Percentiles rank a stretch among this genome's conserved stretches.
Evolutionary conservation across 2,113 vertebrate genomes (phyloP).

Genomic region (Lasiurus borealis): DNA sequence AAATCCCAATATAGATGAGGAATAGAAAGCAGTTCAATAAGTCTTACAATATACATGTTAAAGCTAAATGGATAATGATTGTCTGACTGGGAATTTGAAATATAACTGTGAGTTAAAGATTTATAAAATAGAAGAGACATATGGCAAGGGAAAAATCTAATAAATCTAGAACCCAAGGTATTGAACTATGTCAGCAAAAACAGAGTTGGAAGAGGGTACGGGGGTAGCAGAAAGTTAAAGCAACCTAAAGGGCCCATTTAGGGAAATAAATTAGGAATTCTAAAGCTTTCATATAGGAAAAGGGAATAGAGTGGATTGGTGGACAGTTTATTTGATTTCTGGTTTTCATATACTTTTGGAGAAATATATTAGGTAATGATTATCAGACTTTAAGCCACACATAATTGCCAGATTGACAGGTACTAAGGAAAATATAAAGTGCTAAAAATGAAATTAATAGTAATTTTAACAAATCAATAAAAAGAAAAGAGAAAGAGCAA

Average conservation of each 20-base stretch:
- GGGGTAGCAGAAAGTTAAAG: not conserved
- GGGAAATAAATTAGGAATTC: not conserved
- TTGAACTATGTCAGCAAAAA: constrained; percentile 47
- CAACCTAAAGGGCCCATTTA: not conserved
- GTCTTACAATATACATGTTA: not conserved
- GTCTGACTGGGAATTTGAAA: constrained; percentile 21
- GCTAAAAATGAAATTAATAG: constrained; percentile 31
- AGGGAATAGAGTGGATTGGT: not conserved
- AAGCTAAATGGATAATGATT: constrained; percentile 52
- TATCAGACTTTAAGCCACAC: constrained; percentile 27
- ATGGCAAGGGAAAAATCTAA: constrained; percentile 52
- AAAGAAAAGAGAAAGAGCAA: not conserved
- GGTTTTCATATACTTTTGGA: not conserved
- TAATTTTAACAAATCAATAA: constrained; percentile 26
- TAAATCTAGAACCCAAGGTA: constrained; percentile 53
- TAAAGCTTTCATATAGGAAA: not conserved
- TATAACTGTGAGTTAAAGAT: constrained; percentile 1
- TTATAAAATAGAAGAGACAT: constrained; percentile 62
- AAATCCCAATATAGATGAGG: constrained; percentile 22
- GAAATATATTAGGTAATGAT: not conserved
- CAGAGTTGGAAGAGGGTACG: not conserved
- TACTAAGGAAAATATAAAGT: not conserved
- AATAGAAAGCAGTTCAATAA: constrained; percentile 3
- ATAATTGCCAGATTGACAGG: not conserved
- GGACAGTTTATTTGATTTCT: not conserved